Percentiles rank a stretch among this genome's conserved stretches.
Evolutionary conservation across 2,888 invertebrate species (phyloP).

Genomic region (Lymantria monacha): DNA sequence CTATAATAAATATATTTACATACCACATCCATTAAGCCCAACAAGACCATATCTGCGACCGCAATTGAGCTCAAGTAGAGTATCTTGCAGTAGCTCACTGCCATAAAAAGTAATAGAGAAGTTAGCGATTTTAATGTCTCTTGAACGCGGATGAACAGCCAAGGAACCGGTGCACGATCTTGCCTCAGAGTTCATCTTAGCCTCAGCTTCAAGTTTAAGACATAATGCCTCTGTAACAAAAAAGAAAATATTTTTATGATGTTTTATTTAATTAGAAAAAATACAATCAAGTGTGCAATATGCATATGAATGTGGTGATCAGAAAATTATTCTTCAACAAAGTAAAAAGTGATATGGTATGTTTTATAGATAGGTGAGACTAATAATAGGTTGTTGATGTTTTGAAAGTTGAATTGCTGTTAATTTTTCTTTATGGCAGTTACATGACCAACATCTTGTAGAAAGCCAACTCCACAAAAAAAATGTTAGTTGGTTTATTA

Average conservation of each 20-base stretch:
- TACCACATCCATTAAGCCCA: constrained; percentile 98
- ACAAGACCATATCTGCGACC: constrained; percentile 98
- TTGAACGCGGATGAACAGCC: constrained; percentile 96
- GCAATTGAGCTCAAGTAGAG: constrained; percentile 97
- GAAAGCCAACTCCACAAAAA: no score
- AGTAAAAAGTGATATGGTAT: no score
- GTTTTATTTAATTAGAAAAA: not conserved
- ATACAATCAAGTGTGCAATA: no score
- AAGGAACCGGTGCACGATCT: constrained; percentile 97
- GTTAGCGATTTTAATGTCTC: constrained; percentile 97
- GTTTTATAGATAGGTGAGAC: no score
- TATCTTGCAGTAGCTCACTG: constrained; percentile 96
- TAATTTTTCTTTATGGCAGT: no score
- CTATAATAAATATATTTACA: constrained; percentile 35
- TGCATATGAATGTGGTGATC: no score
- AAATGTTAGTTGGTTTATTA: no score
- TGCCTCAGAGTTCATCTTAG: constrained; percentile 95
- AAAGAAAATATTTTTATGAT: not conserved
- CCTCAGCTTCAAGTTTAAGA: constrained; percentile 93
- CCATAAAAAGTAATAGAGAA: constrained; percentile 99
- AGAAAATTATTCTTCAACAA: no score
- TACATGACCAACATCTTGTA: no score
- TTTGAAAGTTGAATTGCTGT: no score
- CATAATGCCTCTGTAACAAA: constrained; percentile 88
- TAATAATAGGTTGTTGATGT: no score